Evolutionary conservation across 2,888 invertebrate genomes (phyloP).

Genomic region (Gortyna flavago): DNA sequence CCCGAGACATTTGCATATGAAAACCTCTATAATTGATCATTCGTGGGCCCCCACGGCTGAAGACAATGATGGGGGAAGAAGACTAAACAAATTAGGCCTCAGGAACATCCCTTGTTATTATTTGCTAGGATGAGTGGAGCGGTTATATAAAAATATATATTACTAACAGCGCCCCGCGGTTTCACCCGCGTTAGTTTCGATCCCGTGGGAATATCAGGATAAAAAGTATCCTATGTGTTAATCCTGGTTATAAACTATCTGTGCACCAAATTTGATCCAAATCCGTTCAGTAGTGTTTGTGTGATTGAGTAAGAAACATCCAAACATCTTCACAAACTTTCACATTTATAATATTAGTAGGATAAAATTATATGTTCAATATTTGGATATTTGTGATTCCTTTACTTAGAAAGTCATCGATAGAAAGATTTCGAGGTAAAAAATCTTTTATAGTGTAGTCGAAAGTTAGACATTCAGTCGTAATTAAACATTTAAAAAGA

Average conservation of each 20-base stretch:
- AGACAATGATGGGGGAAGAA: conserved; percentile 74
- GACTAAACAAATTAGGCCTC: conserved; percentile 79
- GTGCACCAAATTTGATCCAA: too few relatives aligned
- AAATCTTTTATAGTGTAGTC: background rate
- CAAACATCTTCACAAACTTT: too few relatives aligned
- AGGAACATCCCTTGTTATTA: conserved; percentile 57
- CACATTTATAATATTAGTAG: too few relatives aligned
- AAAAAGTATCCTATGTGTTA: too few relatives aligned
- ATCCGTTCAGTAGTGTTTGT: too few relatives aligned
- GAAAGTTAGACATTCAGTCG: background rate
- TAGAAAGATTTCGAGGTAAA: background rate
- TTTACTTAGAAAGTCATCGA: conserved; percentile 7
- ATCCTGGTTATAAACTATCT: too few relatives aligned
- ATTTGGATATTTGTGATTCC: too few relatives aligned
- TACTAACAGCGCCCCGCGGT: too few relatives aligned
- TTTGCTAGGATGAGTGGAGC: conserved; percentile 41
- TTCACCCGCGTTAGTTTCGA: too few relatives aligned
- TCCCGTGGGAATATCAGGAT: too few relatives aligned
- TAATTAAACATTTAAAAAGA: background rate
- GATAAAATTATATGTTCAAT: too few relatives aligned
- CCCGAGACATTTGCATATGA: conserved; percentile 88
- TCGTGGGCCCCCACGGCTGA: conserved; percentile 68
- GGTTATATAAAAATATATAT: background rate
- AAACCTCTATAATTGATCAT: conserved; percentile 88
- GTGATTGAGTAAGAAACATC: too few relatives aligned